phyloP scores from a whole-genome alignment of 1,140 invertebrate species.

The Drosophila sturtevanti region DNA sequence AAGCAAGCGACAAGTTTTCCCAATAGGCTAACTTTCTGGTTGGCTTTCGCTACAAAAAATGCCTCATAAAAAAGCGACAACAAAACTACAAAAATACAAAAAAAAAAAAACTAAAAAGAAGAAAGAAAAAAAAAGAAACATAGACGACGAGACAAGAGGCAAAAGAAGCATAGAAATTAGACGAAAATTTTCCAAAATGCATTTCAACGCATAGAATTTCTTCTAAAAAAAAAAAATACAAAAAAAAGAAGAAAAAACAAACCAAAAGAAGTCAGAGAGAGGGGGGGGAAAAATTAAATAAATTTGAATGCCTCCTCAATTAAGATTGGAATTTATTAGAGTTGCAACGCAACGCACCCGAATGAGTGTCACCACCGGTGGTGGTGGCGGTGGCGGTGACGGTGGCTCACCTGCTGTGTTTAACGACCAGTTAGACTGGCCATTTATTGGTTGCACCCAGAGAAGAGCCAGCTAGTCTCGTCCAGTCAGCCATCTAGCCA shows the following conservation, averaged over 20 bases:
- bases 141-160: too few relatives aligned
- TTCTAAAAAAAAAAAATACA: conserved; percentile 5
- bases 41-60: conserved; percentile 79
- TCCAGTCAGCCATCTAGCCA: neutral
- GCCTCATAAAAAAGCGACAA: conserved; percentile 66
- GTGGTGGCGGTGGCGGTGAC: conserved; percentile 46
- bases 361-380: conserved; percentile 11
- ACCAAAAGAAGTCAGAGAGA: too few relatives aligned
- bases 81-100: conserved; percentile 39
- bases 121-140: conserved; percentile 32
- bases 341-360: neutral
- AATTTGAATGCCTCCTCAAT: conserved; percentile 72
- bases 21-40: conserved; percentile 38
- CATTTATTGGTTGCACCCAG: neutral
- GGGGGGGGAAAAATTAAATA: conserved; percentile 7
- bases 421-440: conserved; percentile 40
- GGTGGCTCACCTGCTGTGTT: conserved; percentile 60
- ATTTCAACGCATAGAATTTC: conserved; percentile 63
- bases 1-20: conserved; percentile 69
- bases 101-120: conserved; percentile 24
- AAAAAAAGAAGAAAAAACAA: too few relatives aligned
- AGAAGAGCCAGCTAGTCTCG: conserved; percentile 21
- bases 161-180: conserved; percentile 15
- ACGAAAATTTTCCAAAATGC: conserved; percentile 12
- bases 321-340: conserved; percentile 68